phyloP scores from a whole-genome alignment of 2,113 vertebrate genomes.

The Calonectris borealis region DNA sequence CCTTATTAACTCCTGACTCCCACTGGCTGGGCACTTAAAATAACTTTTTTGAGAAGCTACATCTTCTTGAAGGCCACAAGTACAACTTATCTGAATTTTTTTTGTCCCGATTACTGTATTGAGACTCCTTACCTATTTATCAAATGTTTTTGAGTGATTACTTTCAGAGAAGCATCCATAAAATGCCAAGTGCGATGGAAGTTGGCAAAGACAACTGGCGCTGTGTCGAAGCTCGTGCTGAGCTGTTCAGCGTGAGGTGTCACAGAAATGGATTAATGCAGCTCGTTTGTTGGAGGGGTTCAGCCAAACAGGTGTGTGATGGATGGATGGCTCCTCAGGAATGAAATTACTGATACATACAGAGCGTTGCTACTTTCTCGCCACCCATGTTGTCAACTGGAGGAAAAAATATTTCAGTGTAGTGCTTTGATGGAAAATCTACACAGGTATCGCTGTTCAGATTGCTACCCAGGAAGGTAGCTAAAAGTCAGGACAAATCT shows the following conservation, averaged over 20 bases:
- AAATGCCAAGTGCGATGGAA: not conserved
- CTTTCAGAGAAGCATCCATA: not conserved
- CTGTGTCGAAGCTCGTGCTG: not conserved
- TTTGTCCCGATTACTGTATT: not conserved
- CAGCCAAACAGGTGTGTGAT: not conserved
- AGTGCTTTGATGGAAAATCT: not conserved
- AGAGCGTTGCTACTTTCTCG: conserved; percentile 6
- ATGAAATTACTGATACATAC: not conserved
- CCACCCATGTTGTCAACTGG: not conserved
- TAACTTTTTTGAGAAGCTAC: not conserved
- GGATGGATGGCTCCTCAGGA: conserved; percentile 1
- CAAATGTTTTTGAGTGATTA: not conserved
- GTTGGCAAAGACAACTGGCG: not conserved
- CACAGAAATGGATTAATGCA: conserved; percentile 3
- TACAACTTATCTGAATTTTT: not conserved
- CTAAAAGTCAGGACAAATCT: not conserved
- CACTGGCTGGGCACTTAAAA: not conserved
- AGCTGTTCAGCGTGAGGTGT: not conserved
- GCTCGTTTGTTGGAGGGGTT: not conserved
- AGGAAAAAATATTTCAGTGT: not conserved
- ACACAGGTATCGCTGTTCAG: not conserved
- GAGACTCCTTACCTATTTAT: not conserved
- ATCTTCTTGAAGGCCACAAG: not conserved
- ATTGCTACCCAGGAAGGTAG: not conserved
- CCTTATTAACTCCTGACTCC: not conserved